Conservation (phyloP, 64 coral and sea anemone genomes). For the Porites australiensis region DNA sequence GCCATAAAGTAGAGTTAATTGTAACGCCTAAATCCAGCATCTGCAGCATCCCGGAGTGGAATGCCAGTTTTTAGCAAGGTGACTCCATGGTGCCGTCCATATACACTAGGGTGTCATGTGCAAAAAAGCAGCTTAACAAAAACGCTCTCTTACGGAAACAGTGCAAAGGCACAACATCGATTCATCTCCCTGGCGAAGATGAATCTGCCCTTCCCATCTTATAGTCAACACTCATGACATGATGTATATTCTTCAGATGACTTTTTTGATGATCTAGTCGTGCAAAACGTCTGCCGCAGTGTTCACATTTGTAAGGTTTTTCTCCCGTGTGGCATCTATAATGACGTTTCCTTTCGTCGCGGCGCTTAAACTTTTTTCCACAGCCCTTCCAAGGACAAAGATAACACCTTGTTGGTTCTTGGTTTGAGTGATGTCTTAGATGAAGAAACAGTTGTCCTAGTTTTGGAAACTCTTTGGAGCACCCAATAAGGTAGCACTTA, state of each 20-base stretch:
- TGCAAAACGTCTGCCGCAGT: slow-evolving; percentile 5
- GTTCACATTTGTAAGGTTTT: slow-evolving; percentile 15
- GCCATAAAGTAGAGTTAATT: too few relatives aligned
- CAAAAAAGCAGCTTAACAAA: too few relatives aligned
- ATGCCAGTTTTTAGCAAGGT: too few relatives aligned
- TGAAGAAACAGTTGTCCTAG: not conserved
- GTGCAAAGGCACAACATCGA: too few relatives aligned
- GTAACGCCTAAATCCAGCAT: too few relatives aligned
- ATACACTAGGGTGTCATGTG: too few relatives aligned
- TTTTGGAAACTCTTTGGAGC: not conserved
- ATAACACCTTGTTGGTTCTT: not conserved
- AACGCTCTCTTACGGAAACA: too few relatives aligned
- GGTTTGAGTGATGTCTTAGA: not conserved
- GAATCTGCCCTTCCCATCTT: too few relatives aligned
- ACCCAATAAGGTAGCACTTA: not conserved
- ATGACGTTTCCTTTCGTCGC: slow-evolving; percentile 27
- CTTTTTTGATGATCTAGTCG: not conserved
- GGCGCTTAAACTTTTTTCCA: not conserved
- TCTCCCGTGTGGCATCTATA: slow-evolving; percentile 5
- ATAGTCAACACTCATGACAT: too few relatives aligned
- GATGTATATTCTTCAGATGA: slow-evolving; percentile 1
- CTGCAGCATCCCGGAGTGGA: too few relatives aligned
- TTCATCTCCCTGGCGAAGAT: too few relatives aligned
- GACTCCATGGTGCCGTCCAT: too few relatives aligned
- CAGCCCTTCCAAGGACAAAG: slow-evolving; percentile 11